Base-by-base conservation (phyloP, 2,113 vertebrate genomes). In the Plecturocebus donacophilus region DNA sequence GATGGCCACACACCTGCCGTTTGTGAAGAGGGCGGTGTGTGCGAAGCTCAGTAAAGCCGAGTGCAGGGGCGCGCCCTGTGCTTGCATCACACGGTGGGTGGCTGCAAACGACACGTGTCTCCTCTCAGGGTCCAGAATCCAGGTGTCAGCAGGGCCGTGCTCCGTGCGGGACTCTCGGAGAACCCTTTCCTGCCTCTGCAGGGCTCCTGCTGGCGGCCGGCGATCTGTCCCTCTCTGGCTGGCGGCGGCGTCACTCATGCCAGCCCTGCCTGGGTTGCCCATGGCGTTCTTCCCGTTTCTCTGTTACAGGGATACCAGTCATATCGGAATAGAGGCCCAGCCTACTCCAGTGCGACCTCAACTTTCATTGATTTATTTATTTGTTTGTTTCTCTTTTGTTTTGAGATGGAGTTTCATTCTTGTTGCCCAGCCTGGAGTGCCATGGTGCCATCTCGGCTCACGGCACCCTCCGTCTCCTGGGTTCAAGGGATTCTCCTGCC, bases 241-340 rank as follows among this genome's bases (percentile, higher is more conserved):
- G 1, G 14, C 6, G 9, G 19, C 6, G 7, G 1, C 2, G 1
- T 8, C 13, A 16, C 49, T 14, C 7, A 11, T 49, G 10, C 8
- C 20, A 8, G 3, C 7, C 61, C 61, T n/a, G 82, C 14, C 73
- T 71, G 52, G 6, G 4, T 1, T 16, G 35, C 35, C 16, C 16
- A 4, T 3, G 42, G 32, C 0, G 0, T 40, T 20, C 38, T 19
- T 23, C 8, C 92, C 71, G 56, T 14, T 16, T 68, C 9, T 40
- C 35, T 81, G 16, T 35, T 40, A 40, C 49, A n/a, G 20, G 20
- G 94, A 79, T 40, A 25, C 49, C 4, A 4, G 38, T 68, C 16
- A 30, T 42, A n/a, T 10, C 23, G 45, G 16, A 21, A 11, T 68
- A 76, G 30, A 21, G 93, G 58, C 56, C 81, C 38, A 35, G 7